Percentiles rank a stretch among this genome's conserved stretches.
Conservation (phyloP, 2,888 invertebrate genomes). For the Andrena marginata region DNA sequence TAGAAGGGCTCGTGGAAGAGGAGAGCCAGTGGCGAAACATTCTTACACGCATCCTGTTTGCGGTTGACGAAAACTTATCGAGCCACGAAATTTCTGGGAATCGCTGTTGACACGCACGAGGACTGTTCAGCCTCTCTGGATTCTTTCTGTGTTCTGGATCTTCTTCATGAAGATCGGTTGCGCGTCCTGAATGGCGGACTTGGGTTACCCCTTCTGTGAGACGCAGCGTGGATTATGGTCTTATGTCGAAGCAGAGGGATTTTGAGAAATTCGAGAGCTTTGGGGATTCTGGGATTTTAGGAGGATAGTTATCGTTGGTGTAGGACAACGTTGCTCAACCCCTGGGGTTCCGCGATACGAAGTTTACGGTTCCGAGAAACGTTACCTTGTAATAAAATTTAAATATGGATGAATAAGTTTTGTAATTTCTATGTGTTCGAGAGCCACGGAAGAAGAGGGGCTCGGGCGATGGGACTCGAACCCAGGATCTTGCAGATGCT, state of each 20-base stretch:
- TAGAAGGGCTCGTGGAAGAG: constrained; percentile 31
- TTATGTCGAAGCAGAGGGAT: not conserved
- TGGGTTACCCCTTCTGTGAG: constrained; percentile 3
- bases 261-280: constrained; percentile 7
- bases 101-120: constrained; percentile 36
- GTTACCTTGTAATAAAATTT: not conserved
- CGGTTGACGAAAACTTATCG: constrained; percentile 83
- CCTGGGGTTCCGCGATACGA: too few relatives aligned
- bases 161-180: not conserved
- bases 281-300: not conserved
- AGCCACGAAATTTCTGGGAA: constrained; percentile 83
- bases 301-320: too few relatives aligned
- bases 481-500: too few relatives aligned
- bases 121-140: constrained; percentile 17
- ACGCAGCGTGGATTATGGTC: not conserved
- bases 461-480: too few relatives aligned
- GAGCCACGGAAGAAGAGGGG: too few relatives aligned
- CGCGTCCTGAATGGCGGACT: not conserved
- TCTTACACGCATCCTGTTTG: constrained; percentile 84
- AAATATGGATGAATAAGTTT: too few relatives aligned
- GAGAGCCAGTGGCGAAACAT: constrained; percentile 74
- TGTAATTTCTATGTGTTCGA: too few relatives aligned
- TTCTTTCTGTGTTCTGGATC: constrained; percentile 13
- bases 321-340: too few relatives aligned
- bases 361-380: not conserved